phyloP scores from a whole-genome alignment of 2,888 invertebrate species.

The Autographa pulchrina region DNA sequence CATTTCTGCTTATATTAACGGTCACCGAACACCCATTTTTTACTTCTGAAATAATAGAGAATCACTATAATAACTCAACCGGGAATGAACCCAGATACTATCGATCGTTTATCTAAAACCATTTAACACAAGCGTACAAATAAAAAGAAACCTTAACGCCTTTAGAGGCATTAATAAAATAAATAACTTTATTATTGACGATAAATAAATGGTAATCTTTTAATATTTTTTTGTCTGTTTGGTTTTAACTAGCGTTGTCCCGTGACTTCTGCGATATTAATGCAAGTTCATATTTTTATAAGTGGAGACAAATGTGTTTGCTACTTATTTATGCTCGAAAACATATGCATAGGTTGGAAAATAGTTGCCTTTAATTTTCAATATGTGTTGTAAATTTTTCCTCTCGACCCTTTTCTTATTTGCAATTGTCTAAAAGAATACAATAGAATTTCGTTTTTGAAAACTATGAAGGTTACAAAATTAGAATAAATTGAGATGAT shows the following conservation, averaged over 20 bases:
- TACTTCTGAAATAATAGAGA: constrained; percentile 41
- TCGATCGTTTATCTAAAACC: constrained; percentile 50
- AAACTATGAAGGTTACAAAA: no score
- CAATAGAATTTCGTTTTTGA: no score
- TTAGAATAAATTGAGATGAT: no score
- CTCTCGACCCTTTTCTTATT: no score
- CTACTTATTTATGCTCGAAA: no score
- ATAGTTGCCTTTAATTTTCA: no score
- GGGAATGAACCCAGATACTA: constrained; percentile 49
- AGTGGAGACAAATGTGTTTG: no score
- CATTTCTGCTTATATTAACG: constrained; percentile 15
- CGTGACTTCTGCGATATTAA: not conserved
- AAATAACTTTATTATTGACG: constrained; percentile 67
- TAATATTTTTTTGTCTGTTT: constrained; percentile 7
- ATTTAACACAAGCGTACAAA: constrained; percentile 42
- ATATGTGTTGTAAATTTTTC: no score
- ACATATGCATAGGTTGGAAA: no score
- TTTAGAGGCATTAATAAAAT: constrained; percentile 64
- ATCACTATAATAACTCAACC: constrained; percentile 40
- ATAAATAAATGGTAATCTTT: constrained; percentile 61
- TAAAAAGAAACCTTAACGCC: constrained; percentile 60
- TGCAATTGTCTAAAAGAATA: no score
- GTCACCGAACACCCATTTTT: constrained; percentile 11
- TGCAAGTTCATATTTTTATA: not conserved
- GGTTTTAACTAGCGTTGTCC: not conserved